phyloP scores from a whole-genome alignment of 2,888 invertebrate species.

The Tiliacea aurago region DNA sequence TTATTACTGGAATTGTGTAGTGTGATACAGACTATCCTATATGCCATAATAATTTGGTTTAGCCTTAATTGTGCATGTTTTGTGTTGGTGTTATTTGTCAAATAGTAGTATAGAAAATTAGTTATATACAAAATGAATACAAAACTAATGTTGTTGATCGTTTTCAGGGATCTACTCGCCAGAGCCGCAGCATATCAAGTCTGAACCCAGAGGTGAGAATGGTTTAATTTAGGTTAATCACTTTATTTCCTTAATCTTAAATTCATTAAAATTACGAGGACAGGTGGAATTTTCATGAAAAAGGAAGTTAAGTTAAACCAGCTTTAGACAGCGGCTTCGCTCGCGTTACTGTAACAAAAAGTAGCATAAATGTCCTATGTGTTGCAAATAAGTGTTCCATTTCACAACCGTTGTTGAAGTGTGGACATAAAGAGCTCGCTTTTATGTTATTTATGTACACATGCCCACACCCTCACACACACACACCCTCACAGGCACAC shows the following conservation, averaged over 20 bases:
- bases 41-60: neutral
- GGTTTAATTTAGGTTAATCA: too few relatives aligned
- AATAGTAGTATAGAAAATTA: slow-evolving; percentile 9
- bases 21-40: neutral
- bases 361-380: neutral
- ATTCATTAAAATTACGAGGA: neutral
- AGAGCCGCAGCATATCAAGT: slow-evolving; percentile 77
- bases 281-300: too few relatives aligned
- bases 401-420: neutral
- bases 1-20: neutral
- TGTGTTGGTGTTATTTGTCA: slow-evolving; percentile 39
- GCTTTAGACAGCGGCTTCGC: neutral
- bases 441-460: neutral
- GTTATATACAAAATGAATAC: neutral
- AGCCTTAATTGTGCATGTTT: slow-evolving; percentile 42
- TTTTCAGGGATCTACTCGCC: slow-evolving; percentile 70
- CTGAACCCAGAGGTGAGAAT: slow-evolving; percentile 82
- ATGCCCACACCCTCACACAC: neutral
- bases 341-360: neutral
- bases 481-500: neutral
- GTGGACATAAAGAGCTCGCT: neutral
- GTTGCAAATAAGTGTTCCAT: neutral
- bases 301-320: neutral
- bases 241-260: neutral
- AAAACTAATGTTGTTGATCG: slow-evolving; percentile 26